Percentiles rank a stretch among this genome's conserved stretches.
These are phyloP conservation scores for Hyles euphorbiae DNA, from an alignment of 1,140 invertebrate species.

Conservation along the genomic window DNA sequence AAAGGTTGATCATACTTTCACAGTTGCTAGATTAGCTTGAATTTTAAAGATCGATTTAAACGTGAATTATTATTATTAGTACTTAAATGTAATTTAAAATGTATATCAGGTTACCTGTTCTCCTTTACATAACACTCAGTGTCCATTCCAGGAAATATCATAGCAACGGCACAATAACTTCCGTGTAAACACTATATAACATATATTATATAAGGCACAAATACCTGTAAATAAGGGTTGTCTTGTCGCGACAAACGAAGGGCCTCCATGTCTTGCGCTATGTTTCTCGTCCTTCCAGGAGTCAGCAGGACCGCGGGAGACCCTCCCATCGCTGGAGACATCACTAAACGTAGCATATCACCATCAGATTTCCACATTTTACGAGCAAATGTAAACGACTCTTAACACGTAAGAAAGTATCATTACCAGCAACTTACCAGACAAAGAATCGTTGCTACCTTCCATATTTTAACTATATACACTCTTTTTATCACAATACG, in stretches of 20 bases:
- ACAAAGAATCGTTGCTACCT: conserved; percentile 58
- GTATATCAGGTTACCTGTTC: too few relatives aligned
- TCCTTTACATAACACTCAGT: not conserved
- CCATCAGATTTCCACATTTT: too few relatives aligned
- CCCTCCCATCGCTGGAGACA: conserved; percentile 44
- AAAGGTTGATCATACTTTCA: too few relatives aligned
- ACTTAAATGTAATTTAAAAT: too few relatives aligned
- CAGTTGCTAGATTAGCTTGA: too few relatives aligned
- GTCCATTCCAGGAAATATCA: not conserved
- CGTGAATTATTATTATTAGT: too few relatives aligned
- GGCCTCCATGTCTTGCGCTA: conserved; percentile 89
- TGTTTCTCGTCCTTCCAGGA: conserved; percentile 84
- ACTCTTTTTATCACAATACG: conserved; percentile 6
- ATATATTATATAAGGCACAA: conserved; percentile 22
- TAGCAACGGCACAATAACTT: conserved; percentile 1
- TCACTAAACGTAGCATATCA: conserved; percentile 19
- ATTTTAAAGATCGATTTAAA: too few relatives aligned
- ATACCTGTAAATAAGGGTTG: conserved; percentile 87
- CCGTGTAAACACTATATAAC: not conserved
- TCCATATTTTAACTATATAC: conserved; percentile 44
- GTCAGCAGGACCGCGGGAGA: conserved; percentile 81
- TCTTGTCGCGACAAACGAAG: conserved; percentile 86
- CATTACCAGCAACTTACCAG: conserved; percentile 34
- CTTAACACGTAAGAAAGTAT: too few relatives aligned
- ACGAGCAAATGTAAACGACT: too few relatives aligned